These are phyloP conservation scores for Agapostemon virescens DNA, from an alignment of 2,888 invertebrate species.

Conservation along the genomic window DNA sequence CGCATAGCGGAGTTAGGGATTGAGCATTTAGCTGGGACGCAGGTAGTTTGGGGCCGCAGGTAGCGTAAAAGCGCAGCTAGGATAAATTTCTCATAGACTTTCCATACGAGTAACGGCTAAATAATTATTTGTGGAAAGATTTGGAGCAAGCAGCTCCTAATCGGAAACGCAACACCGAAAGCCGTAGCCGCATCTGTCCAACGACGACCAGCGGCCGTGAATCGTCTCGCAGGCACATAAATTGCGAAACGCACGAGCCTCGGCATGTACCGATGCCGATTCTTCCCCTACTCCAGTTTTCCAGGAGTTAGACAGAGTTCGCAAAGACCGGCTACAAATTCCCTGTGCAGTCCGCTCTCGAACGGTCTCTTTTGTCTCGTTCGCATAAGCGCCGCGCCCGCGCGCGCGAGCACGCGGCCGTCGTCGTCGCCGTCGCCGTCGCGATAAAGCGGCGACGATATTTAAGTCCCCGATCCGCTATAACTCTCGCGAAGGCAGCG, in stretches of 20 bases:
- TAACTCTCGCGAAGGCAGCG: slow-evolving; percentile 50
- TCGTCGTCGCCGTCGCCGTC: slow-evolving; percentile 10
- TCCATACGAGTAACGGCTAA: no score
- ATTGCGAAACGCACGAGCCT: not conserved
- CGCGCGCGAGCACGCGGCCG: no score
- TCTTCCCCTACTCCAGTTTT: not conserved
- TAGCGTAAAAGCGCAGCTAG: no score
- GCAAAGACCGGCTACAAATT: not conserved
- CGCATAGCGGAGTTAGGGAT: no score
- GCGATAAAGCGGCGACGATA: slow-evolving; percentile 41
- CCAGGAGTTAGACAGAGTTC: not conserved
- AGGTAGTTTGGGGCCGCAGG: no score
- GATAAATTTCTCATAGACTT: no score
- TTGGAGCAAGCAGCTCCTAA: no score
- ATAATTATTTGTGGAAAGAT: no score
- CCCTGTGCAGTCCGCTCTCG: not conserved
- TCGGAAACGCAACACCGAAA: no score
- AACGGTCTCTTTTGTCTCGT: not conserved
- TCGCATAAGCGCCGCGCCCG: slow-evolving; percentile 11
- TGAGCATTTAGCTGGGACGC: no score
- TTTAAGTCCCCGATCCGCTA: slow-evolving; percentile 46
- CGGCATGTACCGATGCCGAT: not conserved
- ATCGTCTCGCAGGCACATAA: not conserved
- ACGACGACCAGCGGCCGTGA: not conserved
- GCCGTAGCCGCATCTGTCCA: no score